Conservation (phyloP, 2,888 invertebrate species). For the Anarsia innoxiella region DNA sequence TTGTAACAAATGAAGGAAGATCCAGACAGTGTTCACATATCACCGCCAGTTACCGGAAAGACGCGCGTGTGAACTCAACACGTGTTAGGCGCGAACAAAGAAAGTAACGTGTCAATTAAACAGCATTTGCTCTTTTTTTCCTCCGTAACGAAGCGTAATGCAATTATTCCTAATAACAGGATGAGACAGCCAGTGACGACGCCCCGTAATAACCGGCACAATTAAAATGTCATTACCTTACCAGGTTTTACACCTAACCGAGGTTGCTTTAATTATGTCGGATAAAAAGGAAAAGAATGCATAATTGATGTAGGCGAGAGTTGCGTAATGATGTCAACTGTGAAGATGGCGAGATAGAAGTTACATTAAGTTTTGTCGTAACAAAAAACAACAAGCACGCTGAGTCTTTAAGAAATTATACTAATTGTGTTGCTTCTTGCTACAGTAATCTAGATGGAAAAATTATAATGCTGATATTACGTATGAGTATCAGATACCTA, state of each 20-base stretch:
- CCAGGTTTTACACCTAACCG: conserved; percentile 66
- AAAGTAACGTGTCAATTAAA: conserved; percentile 70
- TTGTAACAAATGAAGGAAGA: too few species aligned
- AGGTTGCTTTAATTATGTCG: conserved; percentile 55
- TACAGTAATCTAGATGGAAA: too few species aligned
- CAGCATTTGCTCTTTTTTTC: conserved; percentile 62
- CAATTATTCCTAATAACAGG: conserved; percentile 74
- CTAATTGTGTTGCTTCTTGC: too few species aligned
- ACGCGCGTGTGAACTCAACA: conserved; percentile 52
- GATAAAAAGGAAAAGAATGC: conserved; percentile 41
- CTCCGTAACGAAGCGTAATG: conserved; percentile 72
- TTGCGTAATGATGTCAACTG: conserved; percentile 4
- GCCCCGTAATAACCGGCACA: conserved; percentile 63
- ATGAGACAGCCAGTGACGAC: conserved; percentile 53
- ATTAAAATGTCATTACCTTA: conserved; percentile 72
- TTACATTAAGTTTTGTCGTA: neutral
- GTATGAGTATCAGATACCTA: too few species aligned
- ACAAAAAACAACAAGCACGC: too few species aligned
- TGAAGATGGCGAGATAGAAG: neutral
- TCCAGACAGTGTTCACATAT: too few species aligned
- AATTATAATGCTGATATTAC: too few species aligned
- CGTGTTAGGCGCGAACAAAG: conserved; percentile 64
- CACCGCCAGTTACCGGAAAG: conserved; percentile 7
- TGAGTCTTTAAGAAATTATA: too few species aligned
- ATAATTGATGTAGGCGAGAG: conserved; percentile 29